phyloP scores from a whole-genome alignment of 1,140 invertebrate genomes.

The Musca vetustissima region DNA sequence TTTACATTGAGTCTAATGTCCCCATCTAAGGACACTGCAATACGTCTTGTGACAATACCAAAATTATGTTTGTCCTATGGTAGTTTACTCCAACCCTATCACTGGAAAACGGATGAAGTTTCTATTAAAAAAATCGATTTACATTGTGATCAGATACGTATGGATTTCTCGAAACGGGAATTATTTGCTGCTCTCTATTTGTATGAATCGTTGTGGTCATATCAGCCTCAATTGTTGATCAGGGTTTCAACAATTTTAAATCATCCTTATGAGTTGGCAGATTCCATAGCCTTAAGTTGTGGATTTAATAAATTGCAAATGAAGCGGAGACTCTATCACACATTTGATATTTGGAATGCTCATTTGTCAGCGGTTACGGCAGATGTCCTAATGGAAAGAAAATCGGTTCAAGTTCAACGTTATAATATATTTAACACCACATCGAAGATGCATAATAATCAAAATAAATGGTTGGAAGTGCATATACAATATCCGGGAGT shows the following conservation, averaged over 20 bases:
- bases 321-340: conserved; percentile 20
- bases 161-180: conserved; percentile 49
- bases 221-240: conserved; percentile 17
- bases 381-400: not conserved
- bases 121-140: conserved; percentile 38
- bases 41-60: conserved; percentile 40
- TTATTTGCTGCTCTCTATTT: conserved; percentile 34
- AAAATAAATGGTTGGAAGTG: conserved; percentile 42
- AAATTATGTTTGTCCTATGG: conserved; percentile 37
- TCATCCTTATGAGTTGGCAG: not conserved
- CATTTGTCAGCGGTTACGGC: not conserved
- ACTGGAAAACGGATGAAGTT: conserved; percentile 41
- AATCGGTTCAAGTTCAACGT: conserved; percentile 26
- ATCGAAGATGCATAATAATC: conserved; percentile 29
- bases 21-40: conserved; percentile 27
- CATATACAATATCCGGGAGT: conserved; percentile 37
- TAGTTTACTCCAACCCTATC: conserved; percentile 35
- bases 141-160: conserved; percentile 35
- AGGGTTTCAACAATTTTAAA: conserved; percentile 17
- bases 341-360: conserved; percentile 13
- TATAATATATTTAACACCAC: conserved; percentile 36
- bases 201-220: not conserved
- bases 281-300: not conserved
- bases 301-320: not conserved
- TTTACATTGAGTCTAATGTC: conserved; percentile 36